Percentiles rank a stretch among this genome's conserved stretches.
Evolutionary conservation across 2,113 vertebrate species (phyloP).

Genomic region (Cyrtonyx montezumae): DNA sequence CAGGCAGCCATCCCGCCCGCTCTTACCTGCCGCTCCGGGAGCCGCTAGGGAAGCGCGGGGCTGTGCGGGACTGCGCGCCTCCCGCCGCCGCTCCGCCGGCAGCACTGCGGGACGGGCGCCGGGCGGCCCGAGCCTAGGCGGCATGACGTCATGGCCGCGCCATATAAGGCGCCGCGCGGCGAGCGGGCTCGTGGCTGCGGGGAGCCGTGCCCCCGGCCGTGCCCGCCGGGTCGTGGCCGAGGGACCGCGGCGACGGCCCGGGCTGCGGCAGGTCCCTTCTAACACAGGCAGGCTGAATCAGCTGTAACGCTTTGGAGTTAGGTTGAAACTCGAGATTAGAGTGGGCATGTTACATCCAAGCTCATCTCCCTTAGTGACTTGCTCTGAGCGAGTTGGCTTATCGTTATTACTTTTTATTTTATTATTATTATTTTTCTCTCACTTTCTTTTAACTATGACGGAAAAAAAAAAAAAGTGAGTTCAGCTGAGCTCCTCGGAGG

Average conservation of each 20-base stretch:
- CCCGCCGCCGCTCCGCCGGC: background rate
- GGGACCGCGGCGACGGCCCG: constrained; percentile 70
- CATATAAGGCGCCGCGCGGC: no score
- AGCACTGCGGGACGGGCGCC: no score
- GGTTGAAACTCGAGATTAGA: background rate
- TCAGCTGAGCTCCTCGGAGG: constrained; percentile 16
- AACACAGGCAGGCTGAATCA: constrained; percentile 1
- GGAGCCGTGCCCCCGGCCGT: background rate
- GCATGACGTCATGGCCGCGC: no score
- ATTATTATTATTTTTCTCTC: no score
- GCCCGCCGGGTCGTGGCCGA: constrained; percentile 10
- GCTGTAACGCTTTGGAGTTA: background rate
- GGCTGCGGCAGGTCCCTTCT: constrained; percentile 70
- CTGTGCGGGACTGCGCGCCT: background rate
- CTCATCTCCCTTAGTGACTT: background rate
- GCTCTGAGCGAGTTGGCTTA: background rate
- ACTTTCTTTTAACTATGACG: background rate
- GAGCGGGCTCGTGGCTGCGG: no score
- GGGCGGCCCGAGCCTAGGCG: no score
- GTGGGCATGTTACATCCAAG: background rate
- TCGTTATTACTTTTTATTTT: background rate
- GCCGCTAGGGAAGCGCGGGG: background rate
- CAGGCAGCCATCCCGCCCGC: constrained; percentile 21
- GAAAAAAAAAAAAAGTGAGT: background rate
- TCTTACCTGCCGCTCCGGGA: constrained; percentile 54